These are phyloP conservation scores for Protosalanx chinensis DNA, from an alignment of 2,797 vertebrate species.

Conservation along the genomic window DNA sequence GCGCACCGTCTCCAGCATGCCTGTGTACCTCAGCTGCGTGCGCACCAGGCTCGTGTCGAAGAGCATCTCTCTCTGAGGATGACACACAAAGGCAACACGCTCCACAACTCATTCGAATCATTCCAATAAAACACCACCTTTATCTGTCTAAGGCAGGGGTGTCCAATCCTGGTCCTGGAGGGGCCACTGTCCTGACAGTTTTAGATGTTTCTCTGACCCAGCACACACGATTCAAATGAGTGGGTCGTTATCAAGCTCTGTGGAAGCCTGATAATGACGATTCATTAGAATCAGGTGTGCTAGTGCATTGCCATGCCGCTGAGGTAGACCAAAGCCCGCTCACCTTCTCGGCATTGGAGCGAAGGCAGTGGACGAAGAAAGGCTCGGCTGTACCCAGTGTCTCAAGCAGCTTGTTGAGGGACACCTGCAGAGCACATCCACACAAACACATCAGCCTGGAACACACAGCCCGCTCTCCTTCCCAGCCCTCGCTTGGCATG, in stretches of 20 bases:
- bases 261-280: no score
- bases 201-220: no score
- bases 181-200: no score
- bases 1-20: slow-evolving; percentile 85
- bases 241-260: no score
- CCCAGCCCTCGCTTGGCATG: no score
- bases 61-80: slow-evolving; percentile 79
- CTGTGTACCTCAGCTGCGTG: slow-evolving; percentile 84
- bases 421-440: slow-evolving; percentile 69
- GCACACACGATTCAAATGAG: no score
- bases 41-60: slow-evolving; percentile 87
- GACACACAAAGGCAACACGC: slow-evolving; percentile 3
- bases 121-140: background rate
- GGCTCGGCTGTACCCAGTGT: slow-evolving; percentile 83
- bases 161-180: no score
- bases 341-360: slow-evolving; percentile 91
- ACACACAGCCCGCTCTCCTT: no score
- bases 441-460: background rate
- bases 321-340: background rate
- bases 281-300: background rate
- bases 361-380: slow-evolving; percentile 91
- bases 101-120: background rate
- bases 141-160: no score
- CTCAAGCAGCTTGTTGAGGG: slow-evolving; percentile 83
- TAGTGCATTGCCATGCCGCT: no score